Evolutionary conservation across 35 echinoderm and acorn worm species (phyloP).

Genomic region (Strongylocentrotus purpuratus): DNA sequence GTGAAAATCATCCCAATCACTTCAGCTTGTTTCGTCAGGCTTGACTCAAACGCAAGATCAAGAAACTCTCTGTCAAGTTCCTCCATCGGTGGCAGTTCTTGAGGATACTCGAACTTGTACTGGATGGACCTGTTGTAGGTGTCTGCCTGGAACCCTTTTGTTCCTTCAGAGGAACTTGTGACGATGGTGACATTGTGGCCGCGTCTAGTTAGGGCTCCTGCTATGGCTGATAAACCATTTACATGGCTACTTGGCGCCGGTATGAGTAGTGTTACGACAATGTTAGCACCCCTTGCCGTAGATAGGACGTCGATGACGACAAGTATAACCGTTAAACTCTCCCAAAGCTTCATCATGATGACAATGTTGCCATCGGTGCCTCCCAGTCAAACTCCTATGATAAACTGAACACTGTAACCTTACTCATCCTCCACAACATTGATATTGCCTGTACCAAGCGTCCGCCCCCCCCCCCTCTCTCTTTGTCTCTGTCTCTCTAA

Average conservation of each 20-base stretch:
- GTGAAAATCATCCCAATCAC: background rate
- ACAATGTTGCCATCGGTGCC: too few relatives aligned
- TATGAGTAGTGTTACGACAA: background rate
- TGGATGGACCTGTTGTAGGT: background rate
- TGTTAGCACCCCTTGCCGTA: background rate
- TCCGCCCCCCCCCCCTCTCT: too few relatives aligned
- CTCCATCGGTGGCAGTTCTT: background rate
- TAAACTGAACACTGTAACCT: too few relatives aligned
- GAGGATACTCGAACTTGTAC: background rate
- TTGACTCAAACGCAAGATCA: background rate
- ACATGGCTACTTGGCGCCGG: background rate
- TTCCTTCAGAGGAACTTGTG: background rate
- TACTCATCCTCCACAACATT: too few relatives aligned
- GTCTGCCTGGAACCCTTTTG: background rate
- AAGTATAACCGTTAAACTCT: background rate
- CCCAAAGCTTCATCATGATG: background rate
- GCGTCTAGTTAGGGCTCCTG: background rate
- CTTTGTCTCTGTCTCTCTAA: too few relatives aligned
- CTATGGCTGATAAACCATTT: background rate
- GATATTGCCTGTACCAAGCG: too few relatives aligned
- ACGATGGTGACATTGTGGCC: constrained; percentile 28
- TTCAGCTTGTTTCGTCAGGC: background rate
- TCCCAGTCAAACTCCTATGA: too few relatives aligned
- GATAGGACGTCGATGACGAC: background rate
- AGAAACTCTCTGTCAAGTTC: background rate